These are phyloP conservation scores for Haemorhous mexicanus DNA, from an alignment of 2,113 vertebrate genomes.

Conservation along the genomic window DNA sequence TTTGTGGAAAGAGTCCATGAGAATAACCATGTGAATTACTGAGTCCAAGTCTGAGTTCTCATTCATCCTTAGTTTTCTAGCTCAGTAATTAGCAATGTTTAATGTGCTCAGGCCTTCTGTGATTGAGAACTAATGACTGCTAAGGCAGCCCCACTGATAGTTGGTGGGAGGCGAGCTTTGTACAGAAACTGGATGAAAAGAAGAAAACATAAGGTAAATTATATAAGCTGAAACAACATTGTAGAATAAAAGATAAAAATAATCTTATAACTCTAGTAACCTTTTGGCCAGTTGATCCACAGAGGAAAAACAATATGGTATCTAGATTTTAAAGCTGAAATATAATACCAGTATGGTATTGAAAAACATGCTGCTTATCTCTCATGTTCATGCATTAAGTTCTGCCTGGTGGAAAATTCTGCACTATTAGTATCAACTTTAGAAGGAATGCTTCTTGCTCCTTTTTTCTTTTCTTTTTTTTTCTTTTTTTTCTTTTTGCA, in stretches of 20 bases:
- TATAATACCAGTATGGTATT: neutral
- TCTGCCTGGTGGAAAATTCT: neutral
- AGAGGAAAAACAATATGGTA: neutral
- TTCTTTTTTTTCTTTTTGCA: too few relatives aligned
- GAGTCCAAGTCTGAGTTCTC: neutral
- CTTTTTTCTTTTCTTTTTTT: too few relatives aligned
- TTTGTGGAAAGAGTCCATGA: neutral
- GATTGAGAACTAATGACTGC: neutral
- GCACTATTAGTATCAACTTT: neutral
- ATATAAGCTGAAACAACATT: neutral
- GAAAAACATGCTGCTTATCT: neutral
- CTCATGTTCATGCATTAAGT: neutral
- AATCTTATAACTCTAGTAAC: neutral
- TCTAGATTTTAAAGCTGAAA: neutral
- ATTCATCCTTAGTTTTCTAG: neutral
- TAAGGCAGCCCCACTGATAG: neutral
- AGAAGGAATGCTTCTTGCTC: neutral
- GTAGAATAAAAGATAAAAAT: neutral
- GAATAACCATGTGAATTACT: neutral
- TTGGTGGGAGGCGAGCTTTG: neutral
- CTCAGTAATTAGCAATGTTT: neutral
- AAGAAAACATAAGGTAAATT: neutral
- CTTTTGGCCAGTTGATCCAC: neutral
- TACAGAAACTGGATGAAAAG: neutral
- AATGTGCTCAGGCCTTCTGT: neutral